Conservation (phyloP, 2,113 vertebrate genomes). For the Brachionichthys hirsutus region DNA sequence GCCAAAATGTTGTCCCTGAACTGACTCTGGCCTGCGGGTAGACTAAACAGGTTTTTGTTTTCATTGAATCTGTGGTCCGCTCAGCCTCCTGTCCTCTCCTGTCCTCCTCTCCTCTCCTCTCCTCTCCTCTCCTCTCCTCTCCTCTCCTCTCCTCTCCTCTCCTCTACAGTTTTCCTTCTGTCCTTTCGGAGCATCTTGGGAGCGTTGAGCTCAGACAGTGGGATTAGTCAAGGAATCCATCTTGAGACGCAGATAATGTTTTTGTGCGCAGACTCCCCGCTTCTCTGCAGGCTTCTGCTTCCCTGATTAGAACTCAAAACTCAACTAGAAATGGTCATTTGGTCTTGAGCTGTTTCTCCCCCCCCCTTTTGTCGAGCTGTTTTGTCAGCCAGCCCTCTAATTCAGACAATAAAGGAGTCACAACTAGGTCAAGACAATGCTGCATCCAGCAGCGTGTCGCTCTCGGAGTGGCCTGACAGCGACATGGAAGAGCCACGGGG, state of each 20-base stretch:
- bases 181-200: slow-evolving; percentile 74
- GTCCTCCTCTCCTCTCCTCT: background rate
- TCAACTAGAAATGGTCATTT: slow-evolving; percentile 70
- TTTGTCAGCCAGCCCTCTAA: slow-evolving; percentile 68
- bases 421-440: slow-evolving; percentile 75
- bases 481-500: slow-evolving; percentile 68
- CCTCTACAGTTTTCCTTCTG: slow-evolving; percentile 29
- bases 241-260: slow-evolving; percentile 80
- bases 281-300: slow-evolving; percentile 67
- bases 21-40: slow-evolving; percentile 54
- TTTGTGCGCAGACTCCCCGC: slow-evolving; percentile 65
- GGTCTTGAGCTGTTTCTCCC: slow-evolving; percentile 66
- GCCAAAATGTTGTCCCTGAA: slow-evolving; percentile 46
- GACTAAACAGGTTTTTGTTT: slow-evolving; percentile 23
- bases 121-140: background rate
- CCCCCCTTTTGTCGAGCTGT: slow-evolving; percentile 60
- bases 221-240: slow-evolving; percentile 83
- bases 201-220: slow-evolving; percentile 75
- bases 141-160: background rate
- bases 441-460: slow-evolving; percentile 42
- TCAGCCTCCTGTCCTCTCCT: slow-evolving; percentile 6
- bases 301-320: slow-evolving; percentile 70
- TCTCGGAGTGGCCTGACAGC: slow-evolving; percentile 60
- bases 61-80: slow-evolving; percentile 35
- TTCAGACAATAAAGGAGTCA: slow-evolving; percentile 64